phyloP scores from a whole-genome alignment of 2,113 vertebrate genomes.

The Macquaria australasica region DNA sequence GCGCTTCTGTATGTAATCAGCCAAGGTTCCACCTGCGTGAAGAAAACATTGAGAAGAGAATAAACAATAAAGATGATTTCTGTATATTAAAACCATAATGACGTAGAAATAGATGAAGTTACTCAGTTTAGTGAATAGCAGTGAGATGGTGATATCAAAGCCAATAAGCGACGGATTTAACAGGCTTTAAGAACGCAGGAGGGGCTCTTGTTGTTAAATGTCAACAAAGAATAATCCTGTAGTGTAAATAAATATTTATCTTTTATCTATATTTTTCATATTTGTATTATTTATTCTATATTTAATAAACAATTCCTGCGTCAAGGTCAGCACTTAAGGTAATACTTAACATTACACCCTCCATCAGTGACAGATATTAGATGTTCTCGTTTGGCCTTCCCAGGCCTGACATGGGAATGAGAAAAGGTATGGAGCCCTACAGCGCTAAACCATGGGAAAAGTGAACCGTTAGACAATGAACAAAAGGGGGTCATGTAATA shows the following conservation, averaged over 20 bases:
- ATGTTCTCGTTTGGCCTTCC: neutral
- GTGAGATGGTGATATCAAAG: neutral
- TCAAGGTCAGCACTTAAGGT: neutral
- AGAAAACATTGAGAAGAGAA: neutral
- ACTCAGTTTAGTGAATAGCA: neutral
- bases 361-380: neutral
- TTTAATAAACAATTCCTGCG: neutral
- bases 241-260: neutral
- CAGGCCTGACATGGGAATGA: constrained; percentile 40
- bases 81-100: neutral
- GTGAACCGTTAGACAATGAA: constrained; percentile 15
- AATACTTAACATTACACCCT: neutral
- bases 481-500: constrained; percentile 41
- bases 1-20: constrained; percentile 97
- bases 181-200: constrained; percentile 8
- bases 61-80: neutral
- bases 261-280: neutral
- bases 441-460: constrained; percentile 44
- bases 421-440: constrained; percentile 27
- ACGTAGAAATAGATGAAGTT: neutral
- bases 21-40: constrained; percentile 92
- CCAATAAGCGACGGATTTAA: neutral
- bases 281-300: too few relatives aligned
- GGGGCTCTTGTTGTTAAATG: neutral
- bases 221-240: neutral